Base-by-base conservation (phyloP, 2,797 vertebrate species). In the Protosalanx chinensis region DNA sequence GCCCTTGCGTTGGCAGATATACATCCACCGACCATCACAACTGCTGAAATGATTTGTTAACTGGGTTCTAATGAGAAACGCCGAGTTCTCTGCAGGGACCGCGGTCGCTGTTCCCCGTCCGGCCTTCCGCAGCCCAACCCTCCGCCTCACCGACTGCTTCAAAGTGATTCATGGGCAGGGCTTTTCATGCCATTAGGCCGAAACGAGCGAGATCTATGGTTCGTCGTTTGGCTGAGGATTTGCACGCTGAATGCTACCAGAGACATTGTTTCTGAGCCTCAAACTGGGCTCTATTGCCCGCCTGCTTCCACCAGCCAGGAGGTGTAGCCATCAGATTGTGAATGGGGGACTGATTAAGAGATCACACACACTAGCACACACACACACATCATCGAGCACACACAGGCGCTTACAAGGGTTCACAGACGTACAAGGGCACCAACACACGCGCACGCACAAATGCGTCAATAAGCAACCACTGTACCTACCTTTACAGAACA, bases 381-480 rank as follows among this genome's bases (percentile, higher is more conserved):
- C 60, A 58, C 70, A 63, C 29, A 32, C 37, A 27, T 37, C 27
- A 46, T 68, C 1, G 49, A 4, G 5, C 56, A 59, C 33, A 65
- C 20, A 71, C 61, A 68, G 29, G 12, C 37, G 63, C 66, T 29
- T 20, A 57, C 64, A 27, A 62, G 35, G 2, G 64, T 18, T 68
- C 63, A 61, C 37, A 41, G 37, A 41, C 37, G 6, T 41, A 10
- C 37, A 12, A 10, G 37, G 37, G 12, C 35, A 30, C 65, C 58
- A 33, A 71, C 64, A 73, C 20, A 3, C 16, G 69, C 18, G 74
- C 41, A 73, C 27, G 30, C 56, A 62, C 46, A 59, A 2, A 72
- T 46, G 53, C 23, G n/a, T 30, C 53, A 49, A 32, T 51, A 57
- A 8, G 15, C 18, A 16, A n/a, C 15, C 51, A n/a, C 51, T 53